phyloP scores from a whole-genome alignment of 2,797 vertebrate genomes.

The Sitta carolinensis region DNA sequence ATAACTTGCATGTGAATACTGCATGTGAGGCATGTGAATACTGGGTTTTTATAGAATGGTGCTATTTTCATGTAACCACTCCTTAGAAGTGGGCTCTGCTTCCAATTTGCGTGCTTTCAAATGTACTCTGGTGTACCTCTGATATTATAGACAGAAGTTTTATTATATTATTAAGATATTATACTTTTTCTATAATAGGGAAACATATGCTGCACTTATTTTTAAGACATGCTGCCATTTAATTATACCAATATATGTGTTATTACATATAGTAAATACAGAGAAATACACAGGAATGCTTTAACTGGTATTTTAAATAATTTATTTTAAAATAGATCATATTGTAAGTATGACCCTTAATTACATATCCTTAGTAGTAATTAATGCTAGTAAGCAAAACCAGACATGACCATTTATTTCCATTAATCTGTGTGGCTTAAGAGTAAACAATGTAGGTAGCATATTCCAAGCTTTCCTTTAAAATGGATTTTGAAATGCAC shows the following conservation, averaged over 20 bases:
- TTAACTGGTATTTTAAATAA: not conserved
- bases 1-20: not conserved
- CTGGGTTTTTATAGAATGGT: not conserved
- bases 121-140: not conserved
- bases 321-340: not conserved
- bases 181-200: not conserved
- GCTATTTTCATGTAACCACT: not conserved
- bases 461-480: not conserved
- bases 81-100: not conserved
- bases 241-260: not conserved
- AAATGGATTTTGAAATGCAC: not conserved
- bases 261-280: not conserved
- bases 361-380: not conserved
- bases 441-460: not conserved
- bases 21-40: not conserved
- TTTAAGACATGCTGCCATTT: not conserved
- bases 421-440: not conserved
- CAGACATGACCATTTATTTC: conserved; percentile 1
- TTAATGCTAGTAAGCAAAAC: conserved; percentile 1
- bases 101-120: not conserved
- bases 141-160: not conserved
- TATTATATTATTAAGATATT: not conserved
- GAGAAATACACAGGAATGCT: not conserved
- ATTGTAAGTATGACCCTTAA: not conserved
- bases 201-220: not conserved